Percentiles rank a stretch among this genome's conserved stretches.
Conservation (phyloP, 2,113 vertebrate genomes). For the Gasterosteus aculeatus region DNA sequence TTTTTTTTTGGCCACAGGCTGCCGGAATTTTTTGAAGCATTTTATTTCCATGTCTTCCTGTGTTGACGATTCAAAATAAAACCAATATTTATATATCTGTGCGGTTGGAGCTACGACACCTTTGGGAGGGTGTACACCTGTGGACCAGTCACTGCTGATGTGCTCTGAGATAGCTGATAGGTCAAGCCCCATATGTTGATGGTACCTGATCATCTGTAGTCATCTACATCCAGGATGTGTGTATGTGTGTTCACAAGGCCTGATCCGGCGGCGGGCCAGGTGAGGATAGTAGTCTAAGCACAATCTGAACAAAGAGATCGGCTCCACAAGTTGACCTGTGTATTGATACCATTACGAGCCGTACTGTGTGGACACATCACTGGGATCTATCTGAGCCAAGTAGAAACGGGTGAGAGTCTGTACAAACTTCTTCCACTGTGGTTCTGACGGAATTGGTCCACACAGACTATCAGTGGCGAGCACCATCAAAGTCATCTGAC, state of each 20-base stretch:
- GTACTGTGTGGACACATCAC: constrained; percentile 10
- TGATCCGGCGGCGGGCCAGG: neutral
- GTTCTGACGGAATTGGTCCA: neutral
- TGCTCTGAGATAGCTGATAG: neutral
- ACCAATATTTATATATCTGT: constrained; percentile 70
- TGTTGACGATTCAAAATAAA: constrained; percentile 73
- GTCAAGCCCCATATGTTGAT: neutral
- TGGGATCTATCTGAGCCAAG: constrained; percentile 10
- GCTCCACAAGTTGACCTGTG: neutral
- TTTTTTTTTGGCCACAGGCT: constrained; percentile 62
- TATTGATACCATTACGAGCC: neutral
- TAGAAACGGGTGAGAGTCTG: constrained; percentile 3
- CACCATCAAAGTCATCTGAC: too few relatives aligned
- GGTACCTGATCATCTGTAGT: neutral
- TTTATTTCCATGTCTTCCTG: constrained; percentile 76
- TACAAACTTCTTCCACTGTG: too few relatives aligned
- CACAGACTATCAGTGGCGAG: neutral
- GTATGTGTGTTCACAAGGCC: neutral
- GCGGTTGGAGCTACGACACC: constrained; percentile 31
- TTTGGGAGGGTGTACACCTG: constrained; percentile 8
- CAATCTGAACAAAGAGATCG: neutral
- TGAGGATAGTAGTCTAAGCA: neutral
- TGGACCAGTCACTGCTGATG: constrained; percentile 37
- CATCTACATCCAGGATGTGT: neutral
- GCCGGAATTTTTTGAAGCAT: constrained; percentile 68